Conservation (phyloP, 2,888 invertebrate genomes). For the Oscheius sp. region DNA sequence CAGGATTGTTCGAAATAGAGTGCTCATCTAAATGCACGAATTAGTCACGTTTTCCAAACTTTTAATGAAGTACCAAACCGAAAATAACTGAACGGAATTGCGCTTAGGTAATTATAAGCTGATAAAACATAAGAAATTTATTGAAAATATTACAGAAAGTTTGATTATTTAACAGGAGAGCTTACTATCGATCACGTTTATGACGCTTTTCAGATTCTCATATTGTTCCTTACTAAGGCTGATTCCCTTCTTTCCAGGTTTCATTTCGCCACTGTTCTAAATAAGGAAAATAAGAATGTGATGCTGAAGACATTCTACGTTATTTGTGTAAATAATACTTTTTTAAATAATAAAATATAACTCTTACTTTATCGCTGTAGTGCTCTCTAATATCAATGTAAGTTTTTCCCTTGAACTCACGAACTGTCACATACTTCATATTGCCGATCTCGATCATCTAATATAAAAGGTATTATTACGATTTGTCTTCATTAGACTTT, state of each 20-base stretch:
- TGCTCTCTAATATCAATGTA: constrained; percentile 63
- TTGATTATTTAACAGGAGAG: too few relatives aligned
- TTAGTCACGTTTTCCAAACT: too few relatives aligned
- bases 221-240: constrained; percentile 55
- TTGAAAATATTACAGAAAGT: too few relatives aligned
- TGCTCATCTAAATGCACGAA: constrained; percentile 13
- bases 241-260: constrained; percentile 64
- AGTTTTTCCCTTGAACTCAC: constrained; percentile 53
- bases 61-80: too few relatives aligned
- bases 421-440: constrained; percentile 48
- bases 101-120: too few relatives aligned
- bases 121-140: too few relatives aligned
- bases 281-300: background rate
- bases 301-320: background rate
- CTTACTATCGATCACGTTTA: constrained; percentile 49
- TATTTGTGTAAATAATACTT: too few relatives aligned
- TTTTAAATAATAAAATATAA: too few relatives aligned
- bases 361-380: constrained; percentile 58
- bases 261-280: constrained; percentile 55
- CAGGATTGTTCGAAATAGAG: background rate
- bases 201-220: constrained; percentile 46
- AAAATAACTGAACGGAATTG: too few relatives aligned
- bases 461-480: too few relatives aligned
- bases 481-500: too few relatives aligned
- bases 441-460: constrained; percentile 59